A percentile compares a stretch with the other conserved stretches of the same genome.
These are phyloP conservation scores for Syngnathus typhle DNA, from an alignment of 2,113 vertebrate genomes.

Conservation along the genomic window DNA sequence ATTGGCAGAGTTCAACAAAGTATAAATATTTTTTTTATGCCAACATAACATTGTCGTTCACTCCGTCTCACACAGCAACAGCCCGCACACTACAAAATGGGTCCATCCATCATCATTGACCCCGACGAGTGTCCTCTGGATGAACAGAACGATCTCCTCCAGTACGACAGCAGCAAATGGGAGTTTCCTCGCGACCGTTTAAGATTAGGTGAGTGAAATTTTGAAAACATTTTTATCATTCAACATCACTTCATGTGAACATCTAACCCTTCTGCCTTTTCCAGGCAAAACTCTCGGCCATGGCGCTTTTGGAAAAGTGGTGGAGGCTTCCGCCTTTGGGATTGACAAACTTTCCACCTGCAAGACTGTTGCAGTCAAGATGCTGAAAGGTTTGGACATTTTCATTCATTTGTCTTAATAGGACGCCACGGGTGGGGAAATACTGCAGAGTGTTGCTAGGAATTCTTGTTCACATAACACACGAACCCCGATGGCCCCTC, in stretches of 20 bases:
- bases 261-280: slow-evolving; percentile 3
- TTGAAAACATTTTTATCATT: not conserved
- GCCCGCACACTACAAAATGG: slow-evolving; percentile 83
- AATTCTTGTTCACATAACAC: not conserved
- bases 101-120: slow-evolving; percentile 92
- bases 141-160: slow-evolving; percentile 86
- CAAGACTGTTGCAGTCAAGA: slow-evolving; percentile 96
- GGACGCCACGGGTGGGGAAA: not conserved
- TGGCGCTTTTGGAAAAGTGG: slow-evolving; percentile 92
- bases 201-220: slow-evolving; percentile 49
- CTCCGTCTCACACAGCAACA: slow-evolving; percentile 34
- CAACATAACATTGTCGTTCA: not conserved
- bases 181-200: slow-evolving; percentile 89
- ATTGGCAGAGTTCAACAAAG: not conserved
- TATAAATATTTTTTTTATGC: too few species aligned
- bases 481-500: not conserved
- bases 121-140: slow-evolving; percentile 86
- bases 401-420: not conserved
- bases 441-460: not conserved
- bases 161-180: slow-evolving; percentile 90
- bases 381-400: slow-evolving; percentile 83
- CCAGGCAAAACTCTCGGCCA: slow-evolving; percentile 92
- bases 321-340: slow-evolving; percentile 91
- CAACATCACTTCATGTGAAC: too few species aligned
- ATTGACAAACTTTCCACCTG: slow-evolving; percentile 93